Evolutionary conservation across 2,888 invertebrate species (phyloP).

Genomic region (Azorinus chamasolen): DNA sequence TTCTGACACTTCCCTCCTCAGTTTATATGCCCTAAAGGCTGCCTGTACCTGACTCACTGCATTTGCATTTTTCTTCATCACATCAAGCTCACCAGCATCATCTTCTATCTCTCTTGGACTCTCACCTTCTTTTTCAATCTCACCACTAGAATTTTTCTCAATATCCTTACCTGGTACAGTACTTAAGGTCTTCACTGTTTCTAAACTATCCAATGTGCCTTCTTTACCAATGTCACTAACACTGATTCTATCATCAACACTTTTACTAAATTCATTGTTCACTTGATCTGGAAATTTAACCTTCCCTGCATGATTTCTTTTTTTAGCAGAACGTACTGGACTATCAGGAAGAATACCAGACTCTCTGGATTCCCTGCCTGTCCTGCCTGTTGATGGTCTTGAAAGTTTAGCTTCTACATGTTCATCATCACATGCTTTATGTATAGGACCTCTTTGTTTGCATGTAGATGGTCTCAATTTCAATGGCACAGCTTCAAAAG

Average conservation of each 20-base stretch:
- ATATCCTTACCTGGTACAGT: slow-evolving; percentile 1
- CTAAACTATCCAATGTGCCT: slow-evolving; percentile 24
- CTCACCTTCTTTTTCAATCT: slow-evolving; percentile 60
- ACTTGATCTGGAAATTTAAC: no score
- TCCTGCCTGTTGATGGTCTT: no score
- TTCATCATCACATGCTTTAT: no score
- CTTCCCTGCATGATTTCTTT: no score
- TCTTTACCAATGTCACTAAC: slow-evolving; percentile 35
- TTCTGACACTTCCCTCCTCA: slow-evolving; percentile 61
- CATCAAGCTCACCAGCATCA: slow-evolving; percentile 57
- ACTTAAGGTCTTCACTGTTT: slow-evolving; percentile 7
- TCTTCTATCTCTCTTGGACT: slow-evolving; percentile 59
- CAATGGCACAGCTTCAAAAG: no score
- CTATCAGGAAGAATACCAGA: no score
- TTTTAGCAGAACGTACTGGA: no score
- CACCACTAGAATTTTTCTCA: slow-evolving; percentile 26
- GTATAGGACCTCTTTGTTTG: no score
- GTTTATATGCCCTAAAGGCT: slow-evolving; percentile 48
- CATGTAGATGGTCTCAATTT: no score
- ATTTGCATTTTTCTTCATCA: slow-evolving; percentile 54
- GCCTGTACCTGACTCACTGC: slow-evolving; percentile 56
- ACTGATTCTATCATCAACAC: slow-evolving; percentile 16
- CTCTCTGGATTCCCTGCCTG: no score
- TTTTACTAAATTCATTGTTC: no score
- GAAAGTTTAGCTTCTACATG: no score